phyloP scores from a whole-genome alignment of 2,888 invertebrate genomes.

The Harpalus rubripes region DNA sequence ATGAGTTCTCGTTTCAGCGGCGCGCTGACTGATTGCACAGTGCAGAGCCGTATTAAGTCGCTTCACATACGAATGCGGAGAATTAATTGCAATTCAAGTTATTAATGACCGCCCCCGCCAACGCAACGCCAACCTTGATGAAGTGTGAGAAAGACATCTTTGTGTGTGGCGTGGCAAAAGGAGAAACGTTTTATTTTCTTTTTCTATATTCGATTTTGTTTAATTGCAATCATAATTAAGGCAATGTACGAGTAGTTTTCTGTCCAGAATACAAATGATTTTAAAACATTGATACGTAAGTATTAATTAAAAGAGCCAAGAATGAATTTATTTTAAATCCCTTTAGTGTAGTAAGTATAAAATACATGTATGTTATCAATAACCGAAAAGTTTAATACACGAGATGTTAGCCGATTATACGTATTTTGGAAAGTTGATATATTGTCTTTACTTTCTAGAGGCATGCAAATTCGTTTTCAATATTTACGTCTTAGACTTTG shows the following conservation, averaged over 20 bases:
- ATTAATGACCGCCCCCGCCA: conserved; percentile 57
- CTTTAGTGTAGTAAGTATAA: not conserved
- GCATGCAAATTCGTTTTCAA: too few species aligned
- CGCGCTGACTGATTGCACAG: conserved; percentile 42
- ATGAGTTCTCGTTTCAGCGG: conserved; percentile 55
- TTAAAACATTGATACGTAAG: not conserved
- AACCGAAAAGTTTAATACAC: too few species aligned
- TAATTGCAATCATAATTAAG: conserved; percentile 6
- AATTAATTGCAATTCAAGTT: conserved; percentile 62
- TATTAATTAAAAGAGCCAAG: not conserved
- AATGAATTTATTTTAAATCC: not conserved
- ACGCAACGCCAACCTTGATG: conserved; percentile 11
- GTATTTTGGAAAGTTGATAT: too few species aligned
- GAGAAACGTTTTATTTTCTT: not conserved
- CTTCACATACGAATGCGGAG: conserved; percentile 29
- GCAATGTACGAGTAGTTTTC: not conserved
- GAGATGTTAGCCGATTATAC: too few species aligned
- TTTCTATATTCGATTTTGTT: not conserved
- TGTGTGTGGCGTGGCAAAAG: conserved; percentile 25
- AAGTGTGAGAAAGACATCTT: conserved; percentile 45
- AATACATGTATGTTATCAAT: too few species aligned
- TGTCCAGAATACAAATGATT: not conserved
- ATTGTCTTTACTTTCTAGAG: too few species aligned
- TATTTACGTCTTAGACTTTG: too few species aligned
- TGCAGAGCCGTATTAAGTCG: conserved; percentile 15